phyloP scores from a whole-genome alignment of 1,140 invertebrate species.

The Anastrepha ludens region DNA sequence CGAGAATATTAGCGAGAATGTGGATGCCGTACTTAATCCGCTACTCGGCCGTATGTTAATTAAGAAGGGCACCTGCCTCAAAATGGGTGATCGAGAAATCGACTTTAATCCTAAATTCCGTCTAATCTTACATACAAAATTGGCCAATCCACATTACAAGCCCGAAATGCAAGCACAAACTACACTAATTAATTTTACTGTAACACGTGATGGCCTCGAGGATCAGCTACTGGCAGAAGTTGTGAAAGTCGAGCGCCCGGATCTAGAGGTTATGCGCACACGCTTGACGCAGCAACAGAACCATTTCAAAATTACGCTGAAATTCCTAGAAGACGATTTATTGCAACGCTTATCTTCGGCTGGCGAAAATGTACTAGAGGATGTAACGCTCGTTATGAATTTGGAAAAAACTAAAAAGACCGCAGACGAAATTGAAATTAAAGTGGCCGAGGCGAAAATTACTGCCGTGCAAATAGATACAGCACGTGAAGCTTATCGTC shows the following conservation, averaged over 20 bases:
- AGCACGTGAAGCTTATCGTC: constrained; percentile 91
- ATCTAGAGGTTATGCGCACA: constrained; percentile 85
- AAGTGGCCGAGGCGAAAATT: constrained; percentile 88
- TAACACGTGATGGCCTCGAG: constrained; percentile 93
- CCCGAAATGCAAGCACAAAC: constrained; percentile 98
- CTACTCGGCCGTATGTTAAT: constrained; percentile 91
- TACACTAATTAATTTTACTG: constrained; percentile 96
- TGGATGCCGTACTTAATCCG: constrained; percentile 93
- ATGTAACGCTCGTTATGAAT: constrained; percentile 92
- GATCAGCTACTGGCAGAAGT: constrained; percentile 95
- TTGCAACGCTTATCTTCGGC: constrained; percentile 90
- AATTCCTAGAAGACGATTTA: constrained; percentile 92
- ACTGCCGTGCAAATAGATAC: constrained; percentile 92
- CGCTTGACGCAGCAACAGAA: constrained; percentile 94
- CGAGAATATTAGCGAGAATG: constrained; percentile 91
- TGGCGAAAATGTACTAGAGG: constrained; percentile 91
- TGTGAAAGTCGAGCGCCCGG: constrained; percentile 93
- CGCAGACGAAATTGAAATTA: constrained; percentile 91
- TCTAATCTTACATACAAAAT: constrained; percentile 92
- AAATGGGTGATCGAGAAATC: constrained; percentile 93
- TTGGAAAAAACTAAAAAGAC: constrained; percentile 95
- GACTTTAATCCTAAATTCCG: constrained; percentile 90
- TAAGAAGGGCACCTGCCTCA: constrained; percentile 85
- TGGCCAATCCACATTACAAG: constrained; percentile 96
- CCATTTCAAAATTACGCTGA: constrained; percentile 94